Conservation (phyloP, 2,888 invertebrate genomes). For the Rutpela maculata region DNA sequence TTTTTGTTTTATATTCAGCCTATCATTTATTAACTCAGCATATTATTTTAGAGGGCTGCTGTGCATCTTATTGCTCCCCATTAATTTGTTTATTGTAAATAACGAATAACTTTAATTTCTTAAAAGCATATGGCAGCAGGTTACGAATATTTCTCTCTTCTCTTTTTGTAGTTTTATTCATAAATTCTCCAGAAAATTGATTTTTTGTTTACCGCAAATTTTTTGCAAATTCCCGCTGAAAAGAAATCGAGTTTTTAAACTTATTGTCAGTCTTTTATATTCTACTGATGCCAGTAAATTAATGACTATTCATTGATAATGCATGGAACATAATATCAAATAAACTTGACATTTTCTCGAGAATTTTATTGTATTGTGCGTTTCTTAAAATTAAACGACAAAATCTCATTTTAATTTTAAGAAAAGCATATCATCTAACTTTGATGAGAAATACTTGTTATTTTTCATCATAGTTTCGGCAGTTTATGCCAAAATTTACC, state of each 20-base stretch:
- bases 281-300: no score
- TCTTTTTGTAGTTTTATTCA: constrained; percentile 18
- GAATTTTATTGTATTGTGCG: constrained; percentile 12
- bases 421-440: constrained; percentile 46
- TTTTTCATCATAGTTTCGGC: constrained; percentile 59
- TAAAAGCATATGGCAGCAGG: constrained; percentile 20
- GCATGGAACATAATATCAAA: neutral
- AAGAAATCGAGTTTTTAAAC: no score
- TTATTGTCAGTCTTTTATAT: no score
- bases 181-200: constrained; percentile 34
- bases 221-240: no score
- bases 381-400: constrained; percentile 20
- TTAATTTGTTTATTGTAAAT: neutral
- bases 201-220: neutral
- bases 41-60: neutral
- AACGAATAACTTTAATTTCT: neutral
- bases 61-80: neutral
- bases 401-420: constrained; percentile 10
- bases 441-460: constrained; percentile 59
- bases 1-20: constrained; percentile 1
- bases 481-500: constrained; percentile 77
- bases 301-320: no score
- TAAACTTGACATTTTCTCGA: neutral
- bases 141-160: constrained; percentile 20
- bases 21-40: neutral